Evolutionary conservation across 2,888 invertebrate species (phyloP), one percentile per base, ranked within the genome.

Genomic region (Sycophila texana): DNA sequence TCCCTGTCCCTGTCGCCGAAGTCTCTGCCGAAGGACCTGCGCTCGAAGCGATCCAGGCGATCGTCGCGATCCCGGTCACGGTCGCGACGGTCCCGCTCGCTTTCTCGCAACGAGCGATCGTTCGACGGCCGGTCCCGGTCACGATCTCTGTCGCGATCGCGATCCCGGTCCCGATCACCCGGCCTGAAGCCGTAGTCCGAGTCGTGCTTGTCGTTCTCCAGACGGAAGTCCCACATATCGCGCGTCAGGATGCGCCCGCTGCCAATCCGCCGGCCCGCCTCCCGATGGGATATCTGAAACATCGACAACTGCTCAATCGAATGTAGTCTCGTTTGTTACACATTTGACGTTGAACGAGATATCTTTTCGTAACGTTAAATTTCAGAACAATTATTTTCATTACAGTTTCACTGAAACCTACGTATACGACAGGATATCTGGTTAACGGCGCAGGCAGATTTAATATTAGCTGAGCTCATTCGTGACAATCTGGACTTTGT

Each of bases 161-260:
- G 84, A 47, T 88, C 86, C 70, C 88, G 86, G 49, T 88, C 86
- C 53, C 88, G 82, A 60, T 85, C 74, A 14, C 87, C 84, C 22
- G 88, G 83, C 53, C 90, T 86, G 81, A 88, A 91, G 53, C 85
- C 87, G 81, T 86, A 90, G 67, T 91, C 89, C 10, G 90, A 85
- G 66, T 90, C 90, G 18, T 87, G 83, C 77, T 90, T 90, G 18
- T 89, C 90, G 74, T 86, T 87, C 51, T 91, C 91, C 47, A 87
- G 83, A 68, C 91, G 86, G 77, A 90, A 91, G 84, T 93, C 93
- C 93, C 93, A 93, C 88, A 92, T 91, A 87, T 94, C 94, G 49
- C 61, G 61, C 81, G 95, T 92, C 91, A 94, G 92, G 81, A 97
- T 94, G 13, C 97, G 94, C 0, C 97, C 97, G 85, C 97, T 97